These are phyloP conservation scores for Lucilia cuprina DNA, from an alignment of 1,140 invertebrate genomes.

Conservation along the genomic window DNA sequence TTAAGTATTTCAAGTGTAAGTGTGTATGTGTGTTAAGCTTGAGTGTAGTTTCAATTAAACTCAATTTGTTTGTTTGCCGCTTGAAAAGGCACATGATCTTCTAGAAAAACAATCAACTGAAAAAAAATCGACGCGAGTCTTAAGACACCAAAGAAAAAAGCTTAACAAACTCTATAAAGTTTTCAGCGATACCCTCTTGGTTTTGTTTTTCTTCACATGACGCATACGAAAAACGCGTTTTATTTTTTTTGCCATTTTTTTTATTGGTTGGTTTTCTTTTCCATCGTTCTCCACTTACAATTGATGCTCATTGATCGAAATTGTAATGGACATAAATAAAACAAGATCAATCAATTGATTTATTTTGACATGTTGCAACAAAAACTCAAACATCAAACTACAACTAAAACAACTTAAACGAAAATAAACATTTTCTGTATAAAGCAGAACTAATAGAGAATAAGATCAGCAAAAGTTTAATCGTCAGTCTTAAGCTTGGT, in stretches of 20 bases:
- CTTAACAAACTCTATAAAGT: background rate
- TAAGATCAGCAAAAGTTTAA: too few relatives aligned
- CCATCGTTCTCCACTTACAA: conserved; percentile 5
- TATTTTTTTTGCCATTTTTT: background rate
- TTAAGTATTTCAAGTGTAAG: background rate
- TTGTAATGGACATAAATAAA: conserved; percentile 64
- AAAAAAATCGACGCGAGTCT: conserved; percentile 8
- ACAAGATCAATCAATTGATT: conserved; percentile 64
- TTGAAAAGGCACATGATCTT: conserved; percentile 34
- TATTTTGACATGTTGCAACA: conserved; percentile 61
- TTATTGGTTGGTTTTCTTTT: conserved; percentile 10
- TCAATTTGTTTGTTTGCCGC: conserved; percentile 42
- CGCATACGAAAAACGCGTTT: conserved; percentile 30
- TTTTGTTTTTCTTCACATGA: conserved; percentile 3
- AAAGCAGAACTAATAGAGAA: too few relatives aligned
- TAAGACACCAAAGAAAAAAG: background rate
- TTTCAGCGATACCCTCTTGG: background rate
- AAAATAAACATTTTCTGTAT: background rate
- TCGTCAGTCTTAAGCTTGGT: too few relatives aligned
- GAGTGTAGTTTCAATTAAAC: conserved; percentile 41
- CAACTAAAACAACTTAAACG: background rate
- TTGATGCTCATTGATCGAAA: conserved; percentile 61
- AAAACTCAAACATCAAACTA: conserved; percentile 16
- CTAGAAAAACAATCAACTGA: background rate
- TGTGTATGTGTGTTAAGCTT: background rate